These are phyloP conservation scores for Garra rufa DNA, from an alignment of 2,113 vertebrate genomes.

Conservation along the genomic window DNA sequence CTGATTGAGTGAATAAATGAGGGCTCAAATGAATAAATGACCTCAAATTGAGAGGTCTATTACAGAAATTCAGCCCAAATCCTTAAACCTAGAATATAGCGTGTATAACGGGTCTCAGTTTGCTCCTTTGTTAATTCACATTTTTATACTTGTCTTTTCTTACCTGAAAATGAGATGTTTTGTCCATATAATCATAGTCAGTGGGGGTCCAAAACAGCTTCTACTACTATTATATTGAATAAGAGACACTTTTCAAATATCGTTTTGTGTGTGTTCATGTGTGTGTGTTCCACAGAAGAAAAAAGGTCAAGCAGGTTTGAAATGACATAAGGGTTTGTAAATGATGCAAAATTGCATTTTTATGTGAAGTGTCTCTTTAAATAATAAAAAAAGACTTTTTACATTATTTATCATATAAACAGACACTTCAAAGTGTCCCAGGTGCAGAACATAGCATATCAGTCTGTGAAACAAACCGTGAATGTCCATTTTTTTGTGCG, in stretches of 20 bases:
- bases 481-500: not conserved
- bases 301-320: not conserved
- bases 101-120: not conserved
- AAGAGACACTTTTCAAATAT: too few relatives aligned
- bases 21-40: constrained; percentile 3
- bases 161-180: not conserved
- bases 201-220: not conserved
- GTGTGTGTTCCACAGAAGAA: not conserved
- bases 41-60: constrained; percentile 28
- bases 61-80: constrained; percentile 14
- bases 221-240: not conserved
- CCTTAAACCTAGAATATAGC: not conserved
- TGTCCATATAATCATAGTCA: not conserved
- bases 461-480: not conserved
- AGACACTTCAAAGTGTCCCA: not conserved
- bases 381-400: not conserved
- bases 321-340: not conserved
- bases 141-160: not conserved
- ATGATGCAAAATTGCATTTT: not conserved
- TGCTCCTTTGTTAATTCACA: not conserved
- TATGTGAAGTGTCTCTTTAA: not conserved
- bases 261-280: too few relatives aligned
- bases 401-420: not conserved
- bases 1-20: not conserved
- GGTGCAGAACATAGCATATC: not conserved